Percentiles rank a stretch among this genome's conserved stretches.
These are phyloP conservation scores for Mycalesis mineus DNA, from an alignment of 2,888 invertebrate genomes.

Conservation along the genomic window DNA sequence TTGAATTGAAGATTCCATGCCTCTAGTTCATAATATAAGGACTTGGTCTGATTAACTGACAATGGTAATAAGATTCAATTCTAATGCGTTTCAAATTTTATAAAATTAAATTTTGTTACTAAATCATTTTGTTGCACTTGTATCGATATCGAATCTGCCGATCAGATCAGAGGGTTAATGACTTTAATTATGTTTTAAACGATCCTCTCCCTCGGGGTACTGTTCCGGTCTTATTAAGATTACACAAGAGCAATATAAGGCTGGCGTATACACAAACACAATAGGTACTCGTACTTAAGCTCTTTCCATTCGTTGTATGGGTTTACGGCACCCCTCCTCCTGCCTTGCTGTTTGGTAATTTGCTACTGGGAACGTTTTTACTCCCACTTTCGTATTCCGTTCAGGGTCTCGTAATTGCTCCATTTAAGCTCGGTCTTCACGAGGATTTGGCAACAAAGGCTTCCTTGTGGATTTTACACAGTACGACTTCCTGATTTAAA, in stretches of 20 bases:
- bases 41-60: too few species aligned
- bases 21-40: too few species aligned
- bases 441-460: constrained; percentile 13
- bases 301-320: constrained; percentile 9
- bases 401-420: constrained; percentile 19
- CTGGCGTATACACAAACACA: background rate
- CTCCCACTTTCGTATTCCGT: constrained; percentile 18
- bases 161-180: too few species aligned
- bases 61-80: too few species aligned
- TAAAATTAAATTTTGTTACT: too few species aligned
- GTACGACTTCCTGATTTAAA: constrained; percentile 1
- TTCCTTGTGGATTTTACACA: constrained; percentile 6
- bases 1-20: too few species aligned
- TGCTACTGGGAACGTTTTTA: constrained; percentile 13
- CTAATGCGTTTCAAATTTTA: too few species aligned
- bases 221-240: background rate
- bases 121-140: too few species aligned
- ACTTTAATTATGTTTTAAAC: too few species aligned
- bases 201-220: background rate
- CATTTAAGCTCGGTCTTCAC: constrained; percentile 16
- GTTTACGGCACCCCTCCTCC: constrained; percentile 13
- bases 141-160: too few species aligned
- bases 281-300: background rate
- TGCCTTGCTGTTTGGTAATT: constrained; percentile 16
- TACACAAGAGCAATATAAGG: background rate